Percentiles rank a stretch among this genome's conserved stretches.
phyloP scores from a whole-genome alignment of 1,140 invertebrate genomes.

The Bombus terrestris region DNA sequence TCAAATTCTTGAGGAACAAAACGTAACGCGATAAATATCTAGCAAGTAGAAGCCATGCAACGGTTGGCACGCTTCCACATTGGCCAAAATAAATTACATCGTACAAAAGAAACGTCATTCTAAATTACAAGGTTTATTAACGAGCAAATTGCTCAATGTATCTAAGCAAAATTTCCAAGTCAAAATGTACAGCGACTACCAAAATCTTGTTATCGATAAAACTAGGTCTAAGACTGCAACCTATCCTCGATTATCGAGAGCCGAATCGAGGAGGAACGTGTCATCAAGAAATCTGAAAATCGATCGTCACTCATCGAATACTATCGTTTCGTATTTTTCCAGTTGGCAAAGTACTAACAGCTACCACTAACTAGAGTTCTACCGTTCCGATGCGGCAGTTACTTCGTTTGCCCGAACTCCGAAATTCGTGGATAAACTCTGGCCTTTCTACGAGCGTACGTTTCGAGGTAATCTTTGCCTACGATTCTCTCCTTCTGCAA shows the following conservation, averaged over 20 bases:
- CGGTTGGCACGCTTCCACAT: not conserved
- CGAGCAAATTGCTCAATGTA: not conserved
- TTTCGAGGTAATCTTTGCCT: not conserved
- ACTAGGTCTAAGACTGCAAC: not conserved
- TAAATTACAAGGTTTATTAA: slow-evolving; percentile 22
- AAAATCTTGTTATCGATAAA: not conserved
- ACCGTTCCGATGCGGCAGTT: not conserved
- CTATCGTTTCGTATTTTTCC: not conserved
- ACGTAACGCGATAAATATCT: slow-evolving; percentile 18
- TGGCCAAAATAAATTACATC: not conserved
- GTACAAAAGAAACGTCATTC: not conserved
- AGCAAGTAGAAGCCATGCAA: not conserved
- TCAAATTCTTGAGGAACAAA: slow-evolving; percentile 1
- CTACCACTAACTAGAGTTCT: too few relatives aligned
- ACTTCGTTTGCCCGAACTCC: slow-evolving; percentile 42
- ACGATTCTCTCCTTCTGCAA: slow-evolving; percentile 1
- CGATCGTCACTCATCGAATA: not conserved
- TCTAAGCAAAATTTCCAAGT: not conserved
- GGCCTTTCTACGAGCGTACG: not conserved
- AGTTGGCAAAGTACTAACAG: not conserved
- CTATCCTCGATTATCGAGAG: not conserved
- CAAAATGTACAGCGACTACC: too few relatives aligned
- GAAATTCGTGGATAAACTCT: slow-evolving; percentile 54
- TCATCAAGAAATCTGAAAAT: not conserved
- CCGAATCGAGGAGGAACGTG: too few relatives aligned